These are phyloP conservation scores for Decapterus maruadsi DNA, from an alignment of 2,797 vertebrate genomes.

Conservation along the genomic window DNA sequence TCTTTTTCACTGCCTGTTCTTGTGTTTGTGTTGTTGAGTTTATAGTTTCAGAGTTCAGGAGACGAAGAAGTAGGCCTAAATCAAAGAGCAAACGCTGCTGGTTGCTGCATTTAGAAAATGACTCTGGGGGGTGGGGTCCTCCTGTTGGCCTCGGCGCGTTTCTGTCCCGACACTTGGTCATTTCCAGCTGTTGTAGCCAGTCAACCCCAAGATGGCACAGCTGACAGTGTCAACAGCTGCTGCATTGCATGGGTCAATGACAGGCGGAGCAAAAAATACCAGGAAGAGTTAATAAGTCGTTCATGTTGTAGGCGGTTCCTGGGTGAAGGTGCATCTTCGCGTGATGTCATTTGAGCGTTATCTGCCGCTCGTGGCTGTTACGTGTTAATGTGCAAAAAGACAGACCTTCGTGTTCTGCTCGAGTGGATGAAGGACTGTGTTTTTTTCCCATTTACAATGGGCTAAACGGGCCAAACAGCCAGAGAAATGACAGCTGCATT, in stretches of 20 bases:
- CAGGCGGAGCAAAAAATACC: conserved; percentile 1
- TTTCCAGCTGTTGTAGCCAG: conserved; percentile 67
- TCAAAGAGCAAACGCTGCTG: not conserved
- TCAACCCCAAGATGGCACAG: conserved; percentile 47
- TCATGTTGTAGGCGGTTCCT: not conserved
- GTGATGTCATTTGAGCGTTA: not conserved
- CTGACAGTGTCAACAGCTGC: conserved; percentile 55
- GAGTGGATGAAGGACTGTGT: conserved; percentile 19
- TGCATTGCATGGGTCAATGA: not conserved
- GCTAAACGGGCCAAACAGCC: conserved; percentile 37
- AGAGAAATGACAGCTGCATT: conserved; percentile 39
- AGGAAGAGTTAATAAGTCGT: not conserved
- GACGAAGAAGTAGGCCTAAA: not conserved
- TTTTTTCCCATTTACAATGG: conserved; percentile 31
- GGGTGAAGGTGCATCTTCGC: not conserved
- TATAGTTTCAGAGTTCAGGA: not conserved
- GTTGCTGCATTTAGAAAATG: conserved; percentile 8
- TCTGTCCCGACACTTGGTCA: conserved; percentile 15
- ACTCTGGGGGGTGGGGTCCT: not conserved
- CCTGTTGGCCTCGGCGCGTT: not conserved
- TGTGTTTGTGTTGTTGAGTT: conserved; percentile 13
- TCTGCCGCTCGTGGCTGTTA: not conserved
- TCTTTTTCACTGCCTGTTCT: not conserved
- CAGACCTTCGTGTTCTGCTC: conserved; percentile 19
- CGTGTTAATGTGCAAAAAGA: not conserved